These are phyloP conservation scores for Drosophila repleta DNA, from an alignment of 1,140 invertebrate genomes.

Conservation along the genomic window DNA sequence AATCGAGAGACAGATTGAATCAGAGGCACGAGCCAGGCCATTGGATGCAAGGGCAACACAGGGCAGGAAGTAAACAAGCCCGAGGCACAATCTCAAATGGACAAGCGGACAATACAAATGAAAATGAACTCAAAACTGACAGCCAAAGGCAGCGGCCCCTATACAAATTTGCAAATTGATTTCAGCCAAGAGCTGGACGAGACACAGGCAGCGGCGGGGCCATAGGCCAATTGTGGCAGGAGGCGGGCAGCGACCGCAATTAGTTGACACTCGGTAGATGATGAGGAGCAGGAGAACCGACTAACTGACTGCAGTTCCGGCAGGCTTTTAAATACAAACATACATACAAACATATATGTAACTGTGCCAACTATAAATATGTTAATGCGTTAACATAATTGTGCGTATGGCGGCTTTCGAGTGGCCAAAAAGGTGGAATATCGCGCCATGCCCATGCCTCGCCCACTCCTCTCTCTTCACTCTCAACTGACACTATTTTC, in stretches of 20 bases:
- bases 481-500: conserved; percentile 69
- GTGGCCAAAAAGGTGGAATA: conserved; percentile 20
- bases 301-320: background rate
- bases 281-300: too few relatives aligned
- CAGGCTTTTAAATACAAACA: background rate
- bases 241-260: conserved; percentile 26
- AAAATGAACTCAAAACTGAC: conserved; percentile 67
- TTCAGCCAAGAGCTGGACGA: conserved; percentile 7
- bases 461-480: conserved; percentile 31
- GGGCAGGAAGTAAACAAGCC: conserved; percentile 3
- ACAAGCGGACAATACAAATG: conserved; percentile 49
- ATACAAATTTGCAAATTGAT: conserved; percentile 50
- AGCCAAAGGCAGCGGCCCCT: conserved; percentile 33
- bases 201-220: background rate
- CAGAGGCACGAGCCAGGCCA: background rate
- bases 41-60: background rate
- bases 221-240: conserved; percentile 7
- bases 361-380: conserved; percentile 45
- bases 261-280: conserved; percentile 5
- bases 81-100: conserved; percentile 28
- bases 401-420: conserved; percentile 40
- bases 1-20: background rate
- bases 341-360: conserved; percentile 2
- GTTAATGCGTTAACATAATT: conserved; percentile 67
- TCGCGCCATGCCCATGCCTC: background rate